These are phyloP conservation scores for Campaea margaritaria DNA, from an alignment of 2,888 invertebrate genomes.

Conservation along the genomic window DNA sequence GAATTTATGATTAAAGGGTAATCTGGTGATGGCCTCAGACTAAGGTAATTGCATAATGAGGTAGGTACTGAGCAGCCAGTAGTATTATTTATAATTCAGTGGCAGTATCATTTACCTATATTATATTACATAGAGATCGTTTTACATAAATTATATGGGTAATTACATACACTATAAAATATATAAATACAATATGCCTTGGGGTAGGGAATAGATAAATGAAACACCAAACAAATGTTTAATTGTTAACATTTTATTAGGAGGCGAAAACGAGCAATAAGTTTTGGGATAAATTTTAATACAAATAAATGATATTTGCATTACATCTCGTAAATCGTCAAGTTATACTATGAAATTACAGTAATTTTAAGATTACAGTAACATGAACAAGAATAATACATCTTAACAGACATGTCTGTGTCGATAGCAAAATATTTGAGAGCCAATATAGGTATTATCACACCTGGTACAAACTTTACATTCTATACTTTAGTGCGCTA, in stretches of 20 bases:
- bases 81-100: no score
- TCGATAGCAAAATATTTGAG: conserved; percentile 65
- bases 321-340: conserved; percentile 76
- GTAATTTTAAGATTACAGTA: conserved; percentile 82
- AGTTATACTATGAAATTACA: conserved; percentile 80
- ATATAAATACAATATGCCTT: no score
- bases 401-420: conserved; percentile 68
- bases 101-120: no score
- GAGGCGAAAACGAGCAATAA: conserved; percentile 85
- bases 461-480: conserved; percentile 46
- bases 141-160: no score
- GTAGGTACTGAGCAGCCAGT: no score
- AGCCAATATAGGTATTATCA: conserved; percentile 51
- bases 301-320: conserved; percentile 81
- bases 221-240: conserved; percentile 57
- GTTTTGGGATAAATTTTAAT: conserved; percentile 80
- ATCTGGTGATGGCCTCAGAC: no score
- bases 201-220: conserved; percentile 41
- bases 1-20: no score
- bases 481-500: conserved; percentile 48
- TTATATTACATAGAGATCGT: no score
- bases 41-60: no score
- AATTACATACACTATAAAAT: no score
- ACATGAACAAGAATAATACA: conserved; percentile 82
- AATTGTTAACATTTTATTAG: conserved; percentile 85